Evolutionary conservation across 1,140 invertebrate genomes (phyloP).

Genomic region (Brachionus sp.): DNA sequence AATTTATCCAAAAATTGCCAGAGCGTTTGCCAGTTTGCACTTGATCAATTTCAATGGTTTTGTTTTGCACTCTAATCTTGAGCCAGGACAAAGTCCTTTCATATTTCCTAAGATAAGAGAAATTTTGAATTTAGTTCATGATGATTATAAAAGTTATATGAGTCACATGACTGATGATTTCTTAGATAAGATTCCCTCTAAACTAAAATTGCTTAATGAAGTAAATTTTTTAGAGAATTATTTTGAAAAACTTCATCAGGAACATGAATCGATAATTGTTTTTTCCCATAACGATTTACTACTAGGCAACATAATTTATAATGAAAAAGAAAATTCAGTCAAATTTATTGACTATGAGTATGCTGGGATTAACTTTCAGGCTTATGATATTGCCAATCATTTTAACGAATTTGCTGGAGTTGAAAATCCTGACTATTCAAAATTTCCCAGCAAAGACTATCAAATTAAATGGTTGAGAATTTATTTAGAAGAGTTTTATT

Average conservation of each 20-base stretch:
- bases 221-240: slow-evolving; percentile 47
- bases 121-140: slow-evolving; percentile 6
- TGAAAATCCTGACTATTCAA: slow-evolving; percentile 60
- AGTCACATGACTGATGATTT: slow-evolving; percentile 15
- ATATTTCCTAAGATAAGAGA: slow-evolving; percentile 26
- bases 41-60: slow-evolving; percentile 27
- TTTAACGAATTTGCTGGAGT: slow-evolving; percentile 93
- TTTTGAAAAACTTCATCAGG: slow-evolving; percentile 47
- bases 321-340: slow-evolving; percentile 66
- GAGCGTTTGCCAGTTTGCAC: slow-evolving; percentile 47
- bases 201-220: not conserved
- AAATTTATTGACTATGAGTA: slow-evolving; percentile 98
- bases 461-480: slow-evolving; percentile 30
- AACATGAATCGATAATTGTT: slow-evolving; percentile 64
- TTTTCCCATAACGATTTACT: slow-evolving; percentile 97
- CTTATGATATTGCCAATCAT: slow-evolving; percentile 95
- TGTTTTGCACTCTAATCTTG: not conserved
- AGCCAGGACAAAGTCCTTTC: not conserved
- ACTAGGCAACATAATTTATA: slow-evolving; percentile 84
- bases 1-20: slow-evolving; percentile 57
- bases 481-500: slow-evolving; percentile 35
- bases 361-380: slow-evolving; percentile 84
- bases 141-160: slow-evolving; percentile 21
- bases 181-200: not conserved
- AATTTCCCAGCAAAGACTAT: slow-evolving; percentile 75